Conservation (phyloP, 2,888 invertebrate species). For the Drosophila nr. medialis region DNA sequence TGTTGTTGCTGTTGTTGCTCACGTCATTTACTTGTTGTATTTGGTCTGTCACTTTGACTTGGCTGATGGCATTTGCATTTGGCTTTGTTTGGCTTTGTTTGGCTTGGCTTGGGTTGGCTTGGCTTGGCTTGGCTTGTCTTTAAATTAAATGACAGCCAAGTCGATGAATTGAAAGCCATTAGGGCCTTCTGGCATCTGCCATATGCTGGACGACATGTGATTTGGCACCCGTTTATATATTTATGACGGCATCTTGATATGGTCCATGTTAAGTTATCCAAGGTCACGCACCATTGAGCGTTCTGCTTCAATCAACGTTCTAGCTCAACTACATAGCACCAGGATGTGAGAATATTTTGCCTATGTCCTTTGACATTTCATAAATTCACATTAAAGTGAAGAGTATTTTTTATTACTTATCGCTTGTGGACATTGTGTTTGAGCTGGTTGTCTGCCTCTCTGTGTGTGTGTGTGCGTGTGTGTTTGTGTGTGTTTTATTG, state of each 20-base stretch:
- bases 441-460: neutral
- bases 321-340: slow-evolving; percentile 42
- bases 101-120: slow-evolving; percentile 41
- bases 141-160: slow-evolving; percentile 39
- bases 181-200: slow-evolving; percentile 26
- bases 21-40: slow-evolving; percentile 50
- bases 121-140: slow-evolving; percentile 31
- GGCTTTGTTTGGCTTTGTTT: slow-evolving; percentile 28
- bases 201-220: slow-evolving; percentile 31
- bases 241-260: slow-evolving; percentile 38
- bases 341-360: slow-evolving; percentile 51
- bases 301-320: slow-evolving; percentile 61
- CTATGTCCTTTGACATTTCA: slow-evolving; percentile 48
- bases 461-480: slow-evolving; percentile 8
- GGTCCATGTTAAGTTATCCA: slow-evolving; percentile 56
- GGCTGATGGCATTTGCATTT: slow-evolving; percentile 26
- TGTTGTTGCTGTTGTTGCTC: slow-evolving; percentile 4
- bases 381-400: slow-evolving; percentile 47
- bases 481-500: slow-evolving; percentile 19
- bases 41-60: slow-evolving; percentile 48
- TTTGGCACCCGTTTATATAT: slow-evolving; percentile 22
- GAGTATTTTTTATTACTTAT: slow-evolving; percentile 14
- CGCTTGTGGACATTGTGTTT: neutral
- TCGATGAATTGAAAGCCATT: slow-evolving; percentile 27
- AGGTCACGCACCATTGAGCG: slow-evolving; percentile 71